These are phyloP conservation scores for Sprattus sprattus DNA, from an alignment of 2,113 vertebrate genomes.

Conservation along the genomic window DNA sequence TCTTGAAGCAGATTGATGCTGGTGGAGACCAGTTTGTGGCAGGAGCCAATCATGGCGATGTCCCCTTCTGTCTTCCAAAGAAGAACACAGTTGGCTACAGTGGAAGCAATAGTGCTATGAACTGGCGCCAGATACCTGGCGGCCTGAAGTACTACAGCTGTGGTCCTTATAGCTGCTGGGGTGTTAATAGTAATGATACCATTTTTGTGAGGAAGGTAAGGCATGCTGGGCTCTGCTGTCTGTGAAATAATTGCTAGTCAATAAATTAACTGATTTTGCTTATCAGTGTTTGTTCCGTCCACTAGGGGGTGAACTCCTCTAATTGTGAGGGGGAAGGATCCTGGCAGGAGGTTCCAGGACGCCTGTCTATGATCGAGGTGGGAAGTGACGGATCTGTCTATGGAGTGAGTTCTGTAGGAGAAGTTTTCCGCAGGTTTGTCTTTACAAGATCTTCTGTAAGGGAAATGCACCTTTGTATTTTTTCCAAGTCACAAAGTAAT, in stretches of 20 bases:
- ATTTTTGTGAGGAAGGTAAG: slow-evolving; percentile 19
- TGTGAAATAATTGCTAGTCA: no score
- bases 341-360: slow-evolving; percentile 3
- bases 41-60: no score
- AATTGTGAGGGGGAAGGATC: neutral
- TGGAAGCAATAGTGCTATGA: neutral
- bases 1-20: no score
- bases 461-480: no score
- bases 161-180: slow-evolving; percentile 41
- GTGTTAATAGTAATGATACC: neutral
- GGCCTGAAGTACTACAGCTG: slow-evolving; percentile 43
- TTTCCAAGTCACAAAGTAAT: no score
- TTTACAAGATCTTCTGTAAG: no score
- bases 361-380: slow-evolving; percentile 39
- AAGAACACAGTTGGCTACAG: neutral
- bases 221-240: no score
- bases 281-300: no score
- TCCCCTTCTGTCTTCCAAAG: no score
- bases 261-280: no score
- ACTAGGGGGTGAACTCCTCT: neutral
- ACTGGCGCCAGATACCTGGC: slow-evolving; percentile 10
- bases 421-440: slow-evolving; percentile 32
- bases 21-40: no score
- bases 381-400: slow-evolving; percentile 42
- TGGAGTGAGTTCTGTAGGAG: slow-evolving; percentile 25